Conservation (phyloP, 2,888 invertebrate species). For the Shargacucullia verbasci region DNA sequence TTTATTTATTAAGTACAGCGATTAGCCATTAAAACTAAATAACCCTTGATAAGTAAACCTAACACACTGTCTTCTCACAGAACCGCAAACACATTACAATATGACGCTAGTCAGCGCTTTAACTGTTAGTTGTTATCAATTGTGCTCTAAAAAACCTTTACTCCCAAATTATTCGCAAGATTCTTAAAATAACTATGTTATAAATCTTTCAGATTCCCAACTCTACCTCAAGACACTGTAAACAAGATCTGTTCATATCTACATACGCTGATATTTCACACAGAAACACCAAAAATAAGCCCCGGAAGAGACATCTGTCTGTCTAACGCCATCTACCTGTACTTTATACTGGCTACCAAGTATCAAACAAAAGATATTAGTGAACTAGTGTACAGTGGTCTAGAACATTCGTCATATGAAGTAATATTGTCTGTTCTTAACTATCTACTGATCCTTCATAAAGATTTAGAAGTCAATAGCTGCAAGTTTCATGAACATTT, state of each 20-base stretch:
- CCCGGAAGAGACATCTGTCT: constrained; percentile 71
- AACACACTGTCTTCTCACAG: too few relatives aligned
- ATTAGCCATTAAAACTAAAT: too few relatives aligned
- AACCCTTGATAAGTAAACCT: too few relatives aligned
- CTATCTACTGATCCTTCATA: constrained; percentile 55
- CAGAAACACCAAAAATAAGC: constrained; percentile 34
- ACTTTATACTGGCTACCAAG: constrained; percentile 37
- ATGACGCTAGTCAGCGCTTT: too few relatives aligned
- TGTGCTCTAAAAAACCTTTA: too few relatives aligned
- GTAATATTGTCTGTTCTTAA: constrained; percentile 46
- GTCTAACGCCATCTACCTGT: constrained; percentile 58
- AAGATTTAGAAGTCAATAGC: constrained; percentile 58
- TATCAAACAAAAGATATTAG: not conserved
- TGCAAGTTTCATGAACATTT: constrained; percentile 66
- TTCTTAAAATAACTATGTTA: too few relatives aligned
- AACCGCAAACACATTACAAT: too few relatives aligned
- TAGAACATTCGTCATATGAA: constrained; percentile 49
- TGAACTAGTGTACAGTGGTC: constrained; percentile 26
- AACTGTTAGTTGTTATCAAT: too few relatives aligned
- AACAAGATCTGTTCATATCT: constrained; percentile 53
- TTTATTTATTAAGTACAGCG: too few relatives aligned
- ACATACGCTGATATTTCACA: constrained; percentile 59
- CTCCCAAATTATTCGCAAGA: too few relatives aligned
- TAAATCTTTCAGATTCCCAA: constrained; percentile 65
- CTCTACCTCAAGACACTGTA: constrained; percentile 53